Percentiles rank a stretch among this genome's conserved stretches.
phyloP scores from a whole-genome alignment of 1,140 invertebrate genomes.

The Helicoverpa zea region DNA sequence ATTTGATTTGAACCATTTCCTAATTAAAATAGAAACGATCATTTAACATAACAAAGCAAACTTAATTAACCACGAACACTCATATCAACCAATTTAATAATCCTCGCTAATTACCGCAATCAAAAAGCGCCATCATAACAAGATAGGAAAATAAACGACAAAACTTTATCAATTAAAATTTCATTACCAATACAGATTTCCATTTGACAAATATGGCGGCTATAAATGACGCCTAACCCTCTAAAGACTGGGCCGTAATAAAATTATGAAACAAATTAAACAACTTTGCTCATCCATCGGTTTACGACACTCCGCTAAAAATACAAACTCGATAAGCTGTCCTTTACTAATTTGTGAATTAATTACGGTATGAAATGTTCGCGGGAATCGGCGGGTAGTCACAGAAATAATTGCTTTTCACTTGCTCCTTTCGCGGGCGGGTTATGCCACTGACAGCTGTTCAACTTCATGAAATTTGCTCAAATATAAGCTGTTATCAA shows the following conservation, averaged over 20 bases:
- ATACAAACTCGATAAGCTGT: slow-evolving; percentile 54
- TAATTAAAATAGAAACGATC: too few relatives aligned
- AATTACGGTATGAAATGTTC: slow-evolving; percentile 48
- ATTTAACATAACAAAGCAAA: too few relatives aligned
- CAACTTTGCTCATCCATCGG: slow-evolving; percentile 44
- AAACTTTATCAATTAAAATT: slow-evolving; percentile 47
- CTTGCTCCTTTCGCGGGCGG: slow-evolving; percentile 24
- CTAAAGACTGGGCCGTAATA: slow-evolving; percentile 32
- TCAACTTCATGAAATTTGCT: slow-evolving; percentile 37
- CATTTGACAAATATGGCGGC: slow-evolving; percentile 41
- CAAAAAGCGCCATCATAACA: slow-evolving; percentile 2
- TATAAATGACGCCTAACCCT: slow-evolving; percentile 6
- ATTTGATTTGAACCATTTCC: too few relatives aligned
- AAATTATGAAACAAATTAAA: slow-evolving; percentile 50
- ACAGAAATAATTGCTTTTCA: slow-evolving; percentile 51
- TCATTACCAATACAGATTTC: slow-evolving; percentile 45
- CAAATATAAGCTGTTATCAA: background rate
- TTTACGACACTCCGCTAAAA: slow-evolving; percentile 46
- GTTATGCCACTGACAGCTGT: slow-evolving; percentile 29
- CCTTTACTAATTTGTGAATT: slow-evolving; percentile 54
- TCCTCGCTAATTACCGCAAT: background rate
- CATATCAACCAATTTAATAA: background rate
- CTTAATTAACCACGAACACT: too few relatives aligned
- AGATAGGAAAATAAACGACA: slow-evolving; percentile 33
- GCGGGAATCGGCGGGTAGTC: slow-evolving; percentile 22